Conservation (phyloP, 2,888 invertebrate genomes). For the Himalopsyche kuldschensis region DNA sequence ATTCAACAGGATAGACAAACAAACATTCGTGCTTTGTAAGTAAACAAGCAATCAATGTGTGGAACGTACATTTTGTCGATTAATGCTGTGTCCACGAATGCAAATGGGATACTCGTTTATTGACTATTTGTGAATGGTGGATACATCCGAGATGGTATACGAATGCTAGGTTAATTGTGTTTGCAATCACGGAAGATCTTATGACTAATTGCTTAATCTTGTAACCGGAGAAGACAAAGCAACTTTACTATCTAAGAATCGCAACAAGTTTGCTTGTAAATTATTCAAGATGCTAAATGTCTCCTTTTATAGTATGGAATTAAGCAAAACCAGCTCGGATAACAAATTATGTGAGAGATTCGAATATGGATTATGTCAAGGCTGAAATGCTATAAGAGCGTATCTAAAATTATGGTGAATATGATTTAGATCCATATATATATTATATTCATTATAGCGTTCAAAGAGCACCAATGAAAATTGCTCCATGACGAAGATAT, state of each 20-base stretch:
- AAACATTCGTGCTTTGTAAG: not conserved
- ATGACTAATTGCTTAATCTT: constrained; percentile 1
- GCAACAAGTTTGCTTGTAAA: not conserved
- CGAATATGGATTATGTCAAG: no score
- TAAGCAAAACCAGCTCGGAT: not conserved
- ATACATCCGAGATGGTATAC: not conserved
- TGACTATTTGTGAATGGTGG: not conserved
- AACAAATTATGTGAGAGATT: not conserved
- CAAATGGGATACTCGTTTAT: not conserved
- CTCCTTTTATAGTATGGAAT: not conserved
- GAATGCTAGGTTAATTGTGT: not conserved
- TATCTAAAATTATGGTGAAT: no score
- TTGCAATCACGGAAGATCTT: not conserved
- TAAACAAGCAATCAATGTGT: constrained; percentile 4
- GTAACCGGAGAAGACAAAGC: not conserved
- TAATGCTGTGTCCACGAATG: not conserved
- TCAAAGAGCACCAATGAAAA: no score
- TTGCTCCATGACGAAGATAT: no score
- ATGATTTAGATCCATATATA: no score
- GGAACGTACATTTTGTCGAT: not conserved
- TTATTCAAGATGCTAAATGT: not conserved
- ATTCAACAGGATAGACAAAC: no score
- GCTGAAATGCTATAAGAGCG: no score
- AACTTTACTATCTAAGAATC: not conserved
- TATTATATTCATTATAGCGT: no score